Percentiles rank a stretch among this genome's conserved stretches.
phyloP scores from a whole-genome alignment of 2,888 invertebrate species.

The Drosophila recens region DNA sequence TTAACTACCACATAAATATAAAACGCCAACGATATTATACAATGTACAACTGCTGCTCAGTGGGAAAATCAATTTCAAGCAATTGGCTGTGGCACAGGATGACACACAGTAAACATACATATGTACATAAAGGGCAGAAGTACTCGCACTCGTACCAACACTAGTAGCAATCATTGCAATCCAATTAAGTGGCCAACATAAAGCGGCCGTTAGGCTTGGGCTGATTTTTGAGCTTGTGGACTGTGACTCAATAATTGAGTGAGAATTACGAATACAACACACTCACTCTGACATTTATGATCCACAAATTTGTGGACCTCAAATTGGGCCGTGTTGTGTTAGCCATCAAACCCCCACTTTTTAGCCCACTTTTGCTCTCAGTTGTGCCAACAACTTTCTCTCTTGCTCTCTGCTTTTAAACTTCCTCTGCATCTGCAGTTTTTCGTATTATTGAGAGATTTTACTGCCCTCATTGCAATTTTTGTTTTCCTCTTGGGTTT shows the following conservation, averaged over 20 bases:
- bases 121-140: not conserved
- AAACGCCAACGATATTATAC: slow-evolving; percentile 11
- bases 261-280: not conserved
- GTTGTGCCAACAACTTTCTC: slow-evolving; percentile 6
- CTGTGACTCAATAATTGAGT: slow-evolving; percentile 3
- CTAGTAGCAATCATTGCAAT: slow-evolving; percentile 61
- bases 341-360: slow-evolving; percentile 32
- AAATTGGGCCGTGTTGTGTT: slow-evolving; percentile 55
- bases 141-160: not conserved
- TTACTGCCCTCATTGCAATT: slow-evolving; percentile 3
- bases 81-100: slow-evolving; percentile 41
- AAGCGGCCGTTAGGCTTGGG: slow-evolving; percentile 17
- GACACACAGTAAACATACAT: slow-evolving; percentile 49
- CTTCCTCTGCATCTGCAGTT: not conserved
- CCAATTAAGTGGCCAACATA: slow-evolving; percentile 67
- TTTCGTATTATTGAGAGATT: not conserved
- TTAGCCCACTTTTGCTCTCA: slow-evolving; percentile 21
- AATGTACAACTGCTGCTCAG: slow-evolving; percentile 15
- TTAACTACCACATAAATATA: not conserved
- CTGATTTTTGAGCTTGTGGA: not conserved
- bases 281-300: slow-evolving; percentile 20
- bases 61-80: slow-evolving; percentile 60
- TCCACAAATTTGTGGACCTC: slow-evolving; percentile 50
- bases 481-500: slow-evolving; percentile 2
- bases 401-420: not conserved